phyloP scores from a whole-genome alignment of 2,113 vertebrate species.

The Oxyruncus cristatus region DNA sequence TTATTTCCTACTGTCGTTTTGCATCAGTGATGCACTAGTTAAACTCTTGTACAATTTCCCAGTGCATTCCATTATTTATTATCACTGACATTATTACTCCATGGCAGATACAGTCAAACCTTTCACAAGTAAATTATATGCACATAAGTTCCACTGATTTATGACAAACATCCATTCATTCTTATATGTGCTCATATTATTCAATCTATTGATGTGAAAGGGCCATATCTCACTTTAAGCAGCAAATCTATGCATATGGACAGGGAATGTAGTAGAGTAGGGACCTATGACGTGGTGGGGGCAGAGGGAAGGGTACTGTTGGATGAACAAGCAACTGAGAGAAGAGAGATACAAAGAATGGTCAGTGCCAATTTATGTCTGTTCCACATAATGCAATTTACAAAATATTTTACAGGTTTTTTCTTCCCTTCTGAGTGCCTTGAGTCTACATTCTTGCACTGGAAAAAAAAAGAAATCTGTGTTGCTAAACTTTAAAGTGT shows the following conservation, averaged over 20 bases:
- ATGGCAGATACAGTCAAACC: background rate
- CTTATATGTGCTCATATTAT: background rate
- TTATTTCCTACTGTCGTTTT: background rate
- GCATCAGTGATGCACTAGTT: background rate
- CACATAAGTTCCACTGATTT: background rate
- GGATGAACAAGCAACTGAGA: background rate
- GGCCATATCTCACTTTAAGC: background rate
- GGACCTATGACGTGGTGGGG: fast-evolving
- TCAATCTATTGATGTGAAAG: background rate
- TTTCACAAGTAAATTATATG: constrained; percentile 1
- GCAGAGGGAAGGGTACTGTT: background rate
- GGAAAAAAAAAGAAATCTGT: background rate
- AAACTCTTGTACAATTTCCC: background rate
- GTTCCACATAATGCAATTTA: background rate
- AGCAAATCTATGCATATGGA: background rate
- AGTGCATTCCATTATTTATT: background rate
- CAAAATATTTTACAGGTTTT: background rate
- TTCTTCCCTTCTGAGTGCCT: background rate
- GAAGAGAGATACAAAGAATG: background rate
- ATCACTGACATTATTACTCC: background rate
- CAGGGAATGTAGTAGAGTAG: background rate
- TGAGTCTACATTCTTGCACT: background rate
- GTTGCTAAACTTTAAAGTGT: background rate
- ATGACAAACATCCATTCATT: background rate
- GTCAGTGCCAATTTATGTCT: fast-evolving